These are phyloP conservation scores for Bellardia pandia DNA, from an alignment of 2,888 invertebrate genomes.

Conservation along the genomic window DNA sequence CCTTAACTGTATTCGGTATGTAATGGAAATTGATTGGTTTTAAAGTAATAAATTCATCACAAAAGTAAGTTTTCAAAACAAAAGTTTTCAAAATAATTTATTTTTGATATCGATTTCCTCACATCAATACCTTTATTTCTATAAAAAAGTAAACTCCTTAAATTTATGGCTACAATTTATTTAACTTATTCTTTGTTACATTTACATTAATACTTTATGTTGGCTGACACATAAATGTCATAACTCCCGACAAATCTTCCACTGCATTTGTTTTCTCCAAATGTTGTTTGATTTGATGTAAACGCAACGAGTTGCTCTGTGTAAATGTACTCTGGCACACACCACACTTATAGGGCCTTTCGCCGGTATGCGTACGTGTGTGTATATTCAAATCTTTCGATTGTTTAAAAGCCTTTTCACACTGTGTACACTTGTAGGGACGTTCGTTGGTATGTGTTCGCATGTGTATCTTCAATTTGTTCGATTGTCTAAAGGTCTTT, in stretches of 20 bases:
- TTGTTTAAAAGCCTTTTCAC: constrained; percentile 87
- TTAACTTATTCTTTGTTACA: not conserved
- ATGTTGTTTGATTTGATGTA: constrained; percentile 67
- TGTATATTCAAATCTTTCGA: constrained; percentile 90
- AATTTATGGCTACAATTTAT: constrained; percentile 14
- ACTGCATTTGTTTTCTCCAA: constrained; percentile 36
- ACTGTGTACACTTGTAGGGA: constrained; percentile 86
- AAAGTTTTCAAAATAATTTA: too few relatives aligned
- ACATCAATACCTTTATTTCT: too few relatives aligned
- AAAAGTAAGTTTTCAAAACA: too few relatives aligned
- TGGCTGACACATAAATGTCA: constrained; percentile 13
- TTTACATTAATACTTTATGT: constrained; percentile 30
- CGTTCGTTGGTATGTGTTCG: constrained; percentile 86
- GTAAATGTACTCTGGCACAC: constrained; percentile 69
- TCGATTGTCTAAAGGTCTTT: constrained; percentile 86
- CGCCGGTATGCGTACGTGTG: constrained; percentile 72
- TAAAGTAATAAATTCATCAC: too few relatives aligned
- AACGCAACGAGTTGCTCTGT: constrained; percentile 61
- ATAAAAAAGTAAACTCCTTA: too few relatives aligned
- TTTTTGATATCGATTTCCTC: too few relatives aligned
- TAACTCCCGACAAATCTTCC: not conserved
- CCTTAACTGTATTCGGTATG: too few relatives aligned
- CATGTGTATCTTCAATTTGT: constrained; percentile 87
- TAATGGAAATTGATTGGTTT: too few relatives aligned
- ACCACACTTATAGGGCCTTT: constrained; percentile 69